These are phyloP conservation scores for Phrixothrix hirtus DNA, from an alignment of 2,888 invertebrate genomes.

Conservation along the genomic window DNA sequence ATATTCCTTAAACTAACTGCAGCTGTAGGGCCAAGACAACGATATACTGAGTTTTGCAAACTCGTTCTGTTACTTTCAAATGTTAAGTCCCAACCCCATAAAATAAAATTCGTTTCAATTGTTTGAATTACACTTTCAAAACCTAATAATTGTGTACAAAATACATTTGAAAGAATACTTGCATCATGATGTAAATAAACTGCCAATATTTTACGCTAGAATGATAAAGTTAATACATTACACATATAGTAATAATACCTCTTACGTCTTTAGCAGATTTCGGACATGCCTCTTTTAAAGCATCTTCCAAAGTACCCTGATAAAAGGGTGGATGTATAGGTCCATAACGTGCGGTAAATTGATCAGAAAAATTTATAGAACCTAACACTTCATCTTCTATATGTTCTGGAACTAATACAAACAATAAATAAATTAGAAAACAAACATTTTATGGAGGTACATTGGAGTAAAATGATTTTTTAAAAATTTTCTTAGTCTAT, in stretches of 20 bases:
- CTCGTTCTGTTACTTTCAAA: slow-evolving; percentile 81
- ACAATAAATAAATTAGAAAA: too few species aligned
- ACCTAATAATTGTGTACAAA: slow-evolving; percentile 93
- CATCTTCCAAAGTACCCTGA: slow-evolving; percentile 88
- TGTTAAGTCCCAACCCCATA: slow-evolving; percentile 98
- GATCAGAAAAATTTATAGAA: slow-evolving; percentile 82
- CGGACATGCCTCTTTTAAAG: slow-evolving; percentile 85
- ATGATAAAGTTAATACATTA: background rate
- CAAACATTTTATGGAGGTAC: slow-evolving; percentile 30
- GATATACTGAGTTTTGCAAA: slow-evolving; percentile 74
- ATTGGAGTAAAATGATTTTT: too few species aligned
- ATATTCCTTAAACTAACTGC: slow-evolving; percentile 84
- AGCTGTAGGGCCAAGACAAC: slow-evolving; percentile 79
- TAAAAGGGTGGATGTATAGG: slow-evolving; percentile 87
- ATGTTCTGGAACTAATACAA: slow-evolving; percentile 78
- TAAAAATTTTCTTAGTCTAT: too few species aligned
- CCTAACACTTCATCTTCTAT: slow-evolving; percentile 85
- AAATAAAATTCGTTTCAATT: slow-evolving; percentile 85
- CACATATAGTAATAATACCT: slow-evolving; percentile 27
- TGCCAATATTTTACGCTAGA: slow-evolving; percentile 87
- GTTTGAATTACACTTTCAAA: slow-evolving; percentile 89
- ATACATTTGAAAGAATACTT: slow-evolving; percentile 94
- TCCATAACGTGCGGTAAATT: slow-evolving; percentile 86
- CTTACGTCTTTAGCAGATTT: slow-evolving; percentile 88
- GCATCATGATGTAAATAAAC: slow-evolving; percentile 96